phyloP scores from a whole-genome alignment of 2,797 vertebrate genomes.

The Sparus aurata region DNA sequence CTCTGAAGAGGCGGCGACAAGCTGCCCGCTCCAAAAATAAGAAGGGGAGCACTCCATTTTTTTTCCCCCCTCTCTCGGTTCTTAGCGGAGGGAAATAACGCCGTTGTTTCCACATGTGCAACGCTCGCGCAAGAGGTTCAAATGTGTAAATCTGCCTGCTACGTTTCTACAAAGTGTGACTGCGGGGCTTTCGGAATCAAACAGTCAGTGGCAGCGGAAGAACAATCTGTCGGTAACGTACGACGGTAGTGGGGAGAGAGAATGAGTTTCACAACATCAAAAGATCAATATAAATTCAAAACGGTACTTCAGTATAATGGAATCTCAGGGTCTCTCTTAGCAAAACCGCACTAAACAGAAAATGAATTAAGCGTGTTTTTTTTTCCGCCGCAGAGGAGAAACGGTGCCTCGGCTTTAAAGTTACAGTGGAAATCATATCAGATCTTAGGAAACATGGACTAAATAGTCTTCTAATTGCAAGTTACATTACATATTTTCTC shows the following conservation, averaged over 20 bases:
- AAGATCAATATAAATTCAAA: constrained; percentile 18
- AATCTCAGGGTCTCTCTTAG: constrained; percentile 11
- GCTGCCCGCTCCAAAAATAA: constrained; percentile 30
- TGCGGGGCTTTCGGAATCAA: not conserved
- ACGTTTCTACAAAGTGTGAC: constrained; percentile 5
- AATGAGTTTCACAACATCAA: not conserved
- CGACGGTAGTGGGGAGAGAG: not conserved
- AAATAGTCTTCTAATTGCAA: not conserved
- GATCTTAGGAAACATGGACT: not conserved
- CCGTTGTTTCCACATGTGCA: constrained; percentile 44
- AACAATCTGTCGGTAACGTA: no score
- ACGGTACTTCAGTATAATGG: not conserved
- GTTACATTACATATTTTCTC: not conserved
- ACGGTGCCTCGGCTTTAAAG: not conserved
- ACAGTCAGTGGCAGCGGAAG: not conserved
- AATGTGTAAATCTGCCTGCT: constrained; percentile 20
- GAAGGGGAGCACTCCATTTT: constrained; percentile 38
- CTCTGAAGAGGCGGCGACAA: constrained; percentile 53
- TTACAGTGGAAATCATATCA: not conserved
- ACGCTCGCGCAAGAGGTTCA: constrained; percentile 13
- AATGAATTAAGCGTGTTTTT: not conserved
- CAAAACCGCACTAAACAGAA: not conserved
- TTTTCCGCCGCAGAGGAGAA: not conserved
- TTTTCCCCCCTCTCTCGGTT: constrained; percentile 16
- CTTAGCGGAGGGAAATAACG: constrained; percentile 35